Base-by-base conservation (phyloP, 1,140 invertebrate genomes). In the Drusus annulatus region DNA sequence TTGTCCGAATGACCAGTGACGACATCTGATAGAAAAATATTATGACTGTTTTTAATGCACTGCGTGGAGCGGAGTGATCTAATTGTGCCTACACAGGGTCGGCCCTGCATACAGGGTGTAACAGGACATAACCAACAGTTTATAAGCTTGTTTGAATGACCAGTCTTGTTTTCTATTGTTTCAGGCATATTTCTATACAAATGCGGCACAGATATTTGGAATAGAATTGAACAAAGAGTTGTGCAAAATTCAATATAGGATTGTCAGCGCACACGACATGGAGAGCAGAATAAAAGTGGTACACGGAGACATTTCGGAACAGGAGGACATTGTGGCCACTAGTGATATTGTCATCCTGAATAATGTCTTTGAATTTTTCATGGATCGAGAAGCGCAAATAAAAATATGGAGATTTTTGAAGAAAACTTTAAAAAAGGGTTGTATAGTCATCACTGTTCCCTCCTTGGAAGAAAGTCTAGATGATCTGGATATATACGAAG, bases 211-310 rank as follows among this genome's bases (percentile, higher is more conserved):
- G 83, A 93, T 95, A 69, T 89, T 93, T 81, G 94, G 94, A 8
- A 89, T 95, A 45, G 94, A 95, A 90, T 92, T 94, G 84, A 94
- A 94, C 84, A 87, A 91, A 84, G 92, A 93, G 79, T 92, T 93
- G 45, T 93, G 92, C 86, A 86, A 91, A 54, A 82, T 95, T 8
- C 93, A 94, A 86, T 87, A 90, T 65, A 89, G 90, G 17, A 91
- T 93, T 23, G 87, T 94, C 54, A 83, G 87, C 3, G 90, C 93
- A 86, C 92, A 91, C 82, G 87, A 90, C 60, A 87, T 92, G 87
- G 84, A 91, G 31, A 86, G 92, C 73, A 89, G 91, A 79, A 88
- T 93, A 81, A 86, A 91, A 86, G 86, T 94, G 52, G 83, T 93
- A 13, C 85, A 92, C 79, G 89, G 91, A 58, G 91, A 93, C 87